Conservation (phyloP, 2,888 invertebrate genomes). For the Sinhomidia bicolor region DNA sequence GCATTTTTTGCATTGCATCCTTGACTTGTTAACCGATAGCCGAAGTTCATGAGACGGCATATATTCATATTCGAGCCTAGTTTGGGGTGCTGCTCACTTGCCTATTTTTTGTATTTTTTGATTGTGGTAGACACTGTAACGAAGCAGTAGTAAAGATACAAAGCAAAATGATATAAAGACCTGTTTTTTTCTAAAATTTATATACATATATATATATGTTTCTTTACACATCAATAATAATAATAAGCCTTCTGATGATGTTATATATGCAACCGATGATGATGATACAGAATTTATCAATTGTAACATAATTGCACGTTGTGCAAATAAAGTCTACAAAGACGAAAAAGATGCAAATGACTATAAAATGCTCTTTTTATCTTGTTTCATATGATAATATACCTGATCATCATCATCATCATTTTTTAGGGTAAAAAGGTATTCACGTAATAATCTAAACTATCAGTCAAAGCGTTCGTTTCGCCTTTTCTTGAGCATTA, state of each 20-base stretch:
- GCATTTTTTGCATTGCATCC: constrained; percentile 29
- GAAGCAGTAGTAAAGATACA: background rate
- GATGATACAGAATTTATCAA: constrained; percentile 48
- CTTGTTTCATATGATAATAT: constrained; percentile 61
- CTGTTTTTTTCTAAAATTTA: background rate
- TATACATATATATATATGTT: too few species aligned
- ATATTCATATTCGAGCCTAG: background rate
- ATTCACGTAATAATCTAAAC: constrained; percentile 26
- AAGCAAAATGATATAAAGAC: background rate
- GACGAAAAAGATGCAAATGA: constrained; percentile 66
- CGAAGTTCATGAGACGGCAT: background rate
- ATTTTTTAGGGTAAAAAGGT: background rate
- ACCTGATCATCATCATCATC: constrained; percentile 18
- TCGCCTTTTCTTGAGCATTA: constrained; percentile 53
- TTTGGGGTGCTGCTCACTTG: background rate
- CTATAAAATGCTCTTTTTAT: constrained; percentile 59
- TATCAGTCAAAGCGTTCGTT: constrained; percentile 40
- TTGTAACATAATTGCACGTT: constrained; percentile 52
- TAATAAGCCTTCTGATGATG: constrained; percentile 2
- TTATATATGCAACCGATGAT: constrained; percentile 13
- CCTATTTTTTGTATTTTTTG: background rate
- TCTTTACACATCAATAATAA: too few species aligned
- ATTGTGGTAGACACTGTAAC: background rate
- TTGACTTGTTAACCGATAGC: constrained; percentile 57
- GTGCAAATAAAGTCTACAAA: constrained; percentile 49